These are phyloP conservation scores for Agelastica alni DNA, from an alignment of 2,888 invertebrate species.

Conservation along the genomic window DNA sequence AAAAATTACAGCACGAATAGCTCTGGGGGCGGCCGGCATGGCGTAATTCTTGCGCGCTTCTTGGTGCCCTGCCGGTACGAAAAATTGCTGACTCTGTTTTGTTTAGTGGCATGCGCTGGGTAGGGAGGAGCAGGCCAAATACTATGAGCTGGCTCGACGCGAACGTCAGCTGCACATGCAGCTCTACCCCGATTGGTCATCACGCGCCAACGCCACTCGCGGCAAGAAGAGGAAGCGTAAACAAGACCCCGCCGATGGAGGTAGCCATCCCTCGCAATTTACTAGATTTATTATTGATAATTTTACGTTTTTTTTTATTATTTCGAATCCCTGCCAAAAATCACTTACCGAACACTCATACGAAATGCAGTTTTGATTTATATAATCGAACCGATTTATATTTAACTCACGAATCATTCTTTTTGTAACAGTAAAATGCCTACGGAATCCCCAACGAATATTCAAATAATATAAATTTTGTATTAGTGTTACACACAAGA, in stretches of 20 bases:
- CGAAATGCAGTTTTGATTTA: too few species aligned
- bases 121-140: constrained; percentile 99
- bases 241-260: constrained; percentile 96
- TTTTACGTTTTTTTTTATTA: constrained; percentile 17
- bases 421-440: too few species aligned
- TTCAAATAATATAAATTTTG: too few species aligned
- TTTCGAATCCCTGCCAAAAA: constrained; percentile 3
- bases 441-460: too few species aligned
- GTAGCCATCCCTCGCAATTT: constrained; percentile 68
- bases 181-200: constrained; percentile 99
- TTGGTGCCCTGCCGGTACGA: constrained; percentile 59
- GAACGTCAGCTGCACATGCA: constrained; percentile 99
- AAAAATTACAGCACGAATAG: constrained; percentile 10
- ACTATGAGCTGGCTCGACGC: constrained; percentile 99
- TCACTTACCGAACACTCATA: neutral
- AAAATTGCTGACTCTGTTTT: constrained; percentile 51
- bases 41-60: constrained; percentile 50
- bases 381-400: too few species aligned
- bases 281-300: constrained; percentile 26
- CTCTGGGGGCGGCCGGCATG: constrained; percentile 39
- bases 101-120: constrained; percentile 99
- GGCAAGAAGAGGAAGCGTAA: constrained; percentile 99
- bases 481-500: too few species aligned
- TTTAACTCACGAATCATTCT: too few species aligned
- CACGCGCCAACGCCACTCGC: constrained; percentile 99